Evolutionary conservation across 2,888 invertebrate species (phyloP).

Genomic region (Leptogaster cylindrica): DNA sequence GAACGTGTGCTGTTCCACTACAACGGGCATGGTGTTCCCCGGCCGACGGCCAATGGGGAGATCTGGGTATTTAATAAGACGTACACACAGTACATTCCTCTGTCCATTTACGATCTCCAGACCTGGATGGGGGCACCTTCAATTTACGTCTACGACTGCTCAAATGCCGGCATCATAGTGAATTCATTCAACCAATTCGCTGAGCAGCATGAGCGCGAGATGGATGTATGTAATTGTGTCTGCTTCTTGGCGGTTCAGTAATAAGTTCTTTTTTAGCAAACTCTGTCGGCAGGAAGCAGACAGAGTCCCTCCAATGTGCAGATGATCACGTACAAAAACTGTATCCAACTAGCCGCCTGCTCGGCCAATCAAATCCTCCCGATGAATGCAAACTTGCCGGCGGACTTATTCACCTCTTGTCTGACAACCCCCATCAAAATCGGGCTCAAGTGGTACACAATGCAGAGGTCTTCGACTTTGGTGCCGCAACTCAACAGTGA

Average conservation of each 20-base stretch:
- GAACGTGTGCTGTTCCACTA: conserved; percentile 98
- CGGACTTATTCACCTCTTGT: conserved; percentile 96
- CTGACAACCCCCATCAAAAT: conserved; percentile 98
- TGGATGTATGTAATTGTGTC: conserved; percentile 63
- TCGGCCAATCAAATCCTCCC: conserved; percentile 91
- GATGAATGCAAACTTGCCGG: conserved; percentile 96
- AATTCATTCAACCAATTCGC: conserved; percentile 90
- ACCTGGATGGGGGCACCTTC: conserved; percentile 99
- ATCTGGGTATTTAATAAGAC: conserved; percentile 99
- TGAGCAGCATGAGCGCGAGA: conserved; percentile 86
- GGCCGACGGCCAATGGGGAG: conserved; percentile 97
- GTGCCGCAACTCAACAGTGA: conserved; percentile 84
- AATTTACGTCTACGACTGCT: conserved; percentile 99
- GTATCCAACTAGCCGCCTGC: conserved; percentile 97
- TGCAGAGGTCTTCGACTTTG: conserved; percentile 78
- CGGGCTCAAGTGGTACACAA: conserved; percentile 92
- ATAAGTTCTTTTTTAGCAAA: conserved; percentile 11
- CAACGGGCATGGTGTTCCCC: conserved; percentile 99
- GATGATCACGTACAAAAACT: conserved; percentile 75
- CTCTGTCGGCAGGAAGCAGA: conserved; percentile 3
- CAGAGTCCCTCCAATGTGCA: conserved; percentile 52
- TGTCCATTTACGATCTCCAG: conserved; percentile 97
- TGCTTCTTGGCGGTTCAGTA: neutral
- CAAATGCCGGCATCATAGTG: conserved; percentile 96
- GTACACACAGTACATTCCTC: conserved; percentile 98